Base-by-base conservation (phyloP, 2,888 invertebrate species). In the Euzetes globulus region DNA sequence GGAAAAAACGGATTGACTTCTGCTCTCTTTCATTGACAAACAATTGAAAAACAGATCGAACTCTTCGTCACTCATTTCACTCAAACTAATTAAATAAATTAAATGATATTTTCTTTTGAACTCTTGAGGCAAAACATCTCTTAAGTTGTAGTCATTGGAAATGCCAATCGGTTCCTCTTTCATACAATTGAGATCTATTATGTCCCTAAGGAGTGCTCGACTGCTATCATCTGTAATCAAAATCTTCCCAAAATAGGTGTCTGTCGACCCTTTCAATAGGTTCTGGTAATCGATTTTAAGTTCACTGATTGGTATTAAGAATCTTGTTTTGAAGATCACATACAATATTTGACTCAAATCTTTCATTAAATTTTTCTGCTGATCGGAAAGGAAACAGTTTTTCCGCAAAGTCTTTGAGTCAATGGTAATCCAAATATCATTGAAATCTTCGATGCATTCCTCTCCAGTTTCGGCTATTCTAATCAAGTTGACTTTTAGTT, bases 131-230 rank as follows among this genome's bases (percentile, higher is more conserved):
- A 68, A 68, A 17, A 37, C 22, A 68, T 68, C 68, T 37, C 37
- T 68, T n/a, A 68, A 11, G 41, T 7, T 37, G 13, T 68, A 68
- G 1, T 68, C 33, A 41, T 45, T 19, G 2, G 19, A 68, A 13
- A 68, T 68, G 7, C 68, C 68, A 22, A 68, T 68, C 22, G 63
- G 63, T 63, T 63, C 33, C 37, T 22, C 45, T 45, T 68, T 68
- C 33, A 68, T 7, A 33, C 11, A 3, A 5, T 68, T 45, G 13
- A 45, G 1, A 37, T 68, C 45, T 37, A 68, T 41, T 17, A 68
- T 22, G 13, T 68, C 22, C 11, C 4, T 45, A 1, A 68, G n/a
- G 2, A 68, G 4, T 15, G 13, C 17, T 37, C 37, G 37, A 41
- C 41, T 68, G 1, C 7, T 19, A 11, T 37, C 13, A 41, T 68